Evolutionary conservation across 2,888 invertebrate species (phyloP), one percentile per base, ranked within the genome.

Genomic region (Calliphora vomitoria): DNA sequence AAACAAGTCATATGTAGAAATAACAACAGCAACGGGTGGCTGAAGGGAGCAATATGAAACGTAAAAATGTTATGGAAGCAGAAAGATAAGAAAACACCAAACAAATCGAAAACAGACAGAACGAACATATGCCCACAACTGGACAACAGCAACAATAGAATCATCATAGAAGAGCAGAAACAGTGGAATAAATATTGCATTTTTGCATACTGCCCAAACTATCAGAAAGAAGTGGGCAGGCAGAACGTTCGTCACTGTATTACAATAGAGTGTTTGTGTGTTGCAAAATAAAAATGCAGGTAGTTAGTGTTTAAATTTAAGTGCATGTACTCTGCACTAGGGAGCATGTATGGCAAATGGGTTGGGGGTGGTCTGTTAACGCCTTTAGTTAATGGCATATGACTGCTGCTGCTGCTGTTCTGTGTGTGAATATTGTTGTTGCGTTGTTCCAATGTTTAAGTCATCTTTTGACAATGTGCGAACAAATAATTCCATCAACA

Each of bases 401-500:
- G 86, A 82, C 78, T 62, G 80, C 80, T 76, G 75, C 53, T 82
- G 78, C 35, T 76, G 85, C 62, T 76, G 35, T 50, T 82, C 3
- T n/a, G 55, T 64, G 71, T 55, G 53, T 66, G n/a, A 55, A 38
- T 82, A 68, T 53, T 62, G 76, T 47, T 78, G 53, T 78, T 86
- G 60, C 53, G 79, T 75, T 78, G 55, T 64, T 53, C 15, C 76
- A 76, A 50, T 85, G 85, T 79, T 72, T 75, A 85, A 82, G 82
- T 87, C 87, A 85, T 85, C 82, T 85, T 68, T 85, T 85, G 88
- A 89, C 89, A 89, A 92, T 92, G 92, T 92, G 92, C 90, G 92
- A 92, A 92, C 92, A 92, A 92, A 92, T 92, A 92, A 92, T 92
- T 92, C 92, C 92, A 92, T 92, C 92, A 92, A 89, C 92, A 90